Evolutionary conservation across 2,113 vertebrate genomes (phyloP), one percentile per base, ranked within the genome.

Genomic region (Microtus pennsylvanicus): DNA sequence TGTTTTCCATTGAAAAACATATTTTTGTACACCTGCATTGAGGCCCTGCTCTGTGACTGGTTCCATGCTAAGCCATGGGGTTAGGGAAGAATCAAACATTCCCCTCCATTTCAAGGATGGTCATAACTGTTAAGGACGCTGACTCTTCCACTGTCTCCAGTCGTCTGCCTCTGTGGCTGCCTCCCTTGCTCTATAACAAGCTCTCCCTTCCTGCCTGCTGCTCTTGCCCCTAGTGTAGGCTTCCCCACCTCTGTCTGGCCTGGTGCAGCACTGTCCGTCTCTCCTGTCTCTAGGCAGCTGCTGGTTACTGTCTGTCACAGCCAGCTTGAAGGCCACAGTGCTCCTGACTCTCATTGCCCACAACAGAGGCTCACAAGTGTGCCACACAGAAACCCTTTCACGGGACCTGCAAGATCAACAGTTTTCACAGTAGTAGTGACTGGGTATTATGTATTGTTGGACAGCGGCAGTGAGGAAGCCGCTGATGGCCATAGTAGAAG

Each of bases 361-460:
- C 30, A 67, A 75, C 19, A 47, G 72, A 83, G 45, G 38, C 78
- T 97, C 9, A 81, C 61, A 78, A 45, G 80, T 70, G 33, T 91
- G 67, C 72, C 63, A 5, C 85, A 35, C 35, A 65, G 61, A 91
- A 90, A 87, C 12, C 24, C 63, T 91, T 93, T 70, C n/a, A n/a
- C 24, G 52, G 24, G 22, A 77, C 93, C 74, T 67, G 11, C 16
- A 72, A 22, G 28, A 52, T 69, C 52, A 52, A 70, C 14, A 17
- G 13, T 86, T 81, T 94, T 89, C 33, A 24, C 52, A 61, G 47
- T 38, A 69, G 61, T 69, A 30, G 61, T 75, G 26, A 16, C 74
- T 28, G 76, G 24, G 88, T 93, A 21, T 30, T 87, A 19, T 92
- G 75, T 96, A 80, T 88, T 75, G 52, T 45, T 91, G 55, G n/a